Percentiles rank a stretch among this genome's conserved stretches.
These are phyloP conservation scores for Centruroides vittatus DNA, from an alignment of 1,140 invertebrate genomes.

Conservation along the genomic window DNA sequence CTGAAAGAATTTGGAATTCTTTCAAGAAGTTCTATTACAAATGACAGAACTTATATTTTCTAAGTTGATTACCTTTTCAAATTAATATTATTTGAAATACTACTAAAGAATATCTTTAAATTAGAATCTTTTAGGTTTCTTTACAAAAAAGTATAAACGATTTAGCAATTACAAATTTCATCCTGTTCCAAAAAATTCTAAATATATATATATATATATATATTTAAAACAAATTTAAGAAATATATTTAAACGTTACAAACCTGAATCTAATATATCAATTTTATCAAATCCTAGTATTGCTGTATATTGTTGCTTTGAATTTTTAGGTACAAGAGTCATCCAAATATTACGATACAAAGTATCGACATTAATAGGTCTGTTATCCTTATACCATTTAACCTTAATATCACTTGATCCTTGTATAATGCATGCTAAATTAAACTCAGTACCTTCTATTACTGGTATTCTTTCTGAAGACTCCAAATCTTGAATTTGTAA, in stretches of 20 bases:
- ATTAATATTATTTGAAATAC: too few species aligned
- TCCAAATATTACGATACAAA: constrained; percentile 12
- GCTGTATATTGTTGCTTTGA: constrained; percentile 15
- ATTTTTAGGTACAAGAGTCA: constrained; percentile 13
- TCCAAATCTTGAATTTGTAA: constrained; percentile 12
- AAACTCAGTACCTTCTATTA: constrained; percentile 10
- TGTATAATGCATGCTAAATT: constrained; percentile 12
- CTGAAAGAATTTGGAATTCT: too few species aligned
- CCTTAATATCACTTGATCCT: constrained; percentile 14
- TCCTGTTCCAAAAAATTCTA: too few species aligned
- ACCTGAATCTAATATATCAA: constrained; percentile 11
- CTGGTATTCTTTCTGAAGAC: constrained; percentile 6
- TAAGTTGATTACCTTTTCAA: too few species aligned
- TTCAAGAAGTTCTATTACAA: too few species aligned
- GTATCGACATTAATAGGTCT: constrained; percentile 4
- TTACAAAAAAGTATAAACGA: too few species aligned
- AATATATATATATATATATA: too few species aligned
- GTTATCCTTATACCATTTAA: constrained; percentile 15
- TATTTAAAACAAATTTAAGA: too few species aligned
- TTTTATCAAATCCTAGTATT: constrained; percentile 11
- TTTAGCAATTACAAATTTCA: too few species aligned
- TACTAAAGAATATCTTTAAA: too few species aligned
- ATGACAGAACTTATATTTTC: too few species aligned
- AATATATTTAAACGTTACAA: background rate
- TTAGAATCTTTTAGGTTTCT: too few species aligned